Percentiles rank a stretch among this genome's conserved stretches.
These are phyloP conservation scores for Dendrolimus punctatus DNA, from an alignment of 1,140 invertebrate species.

Conservation along the genomic window DNA sequence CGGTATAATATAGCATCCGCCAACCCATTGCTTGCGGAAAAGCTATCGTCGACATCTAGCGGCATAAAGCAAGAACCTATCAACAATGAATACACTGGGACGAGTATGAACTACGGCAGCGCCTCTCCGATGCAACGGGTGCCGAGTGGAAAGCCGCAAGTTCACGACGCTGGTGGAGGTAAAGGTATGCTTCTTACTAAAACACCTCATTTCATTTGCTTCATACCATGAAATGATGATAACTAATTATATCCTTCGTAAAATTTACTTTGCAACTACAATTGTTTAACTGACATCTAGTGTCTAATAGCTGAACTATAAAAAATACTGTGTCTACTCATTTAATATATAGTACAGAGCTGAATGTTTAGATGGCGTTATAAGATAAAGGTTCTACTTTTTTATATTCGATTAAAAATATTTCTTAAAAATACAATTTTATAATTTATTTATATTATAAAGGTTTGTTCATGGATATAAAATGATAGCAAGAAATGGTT, in stretches of 20 bases:
- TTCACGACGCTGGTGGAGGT: slow-evolving; percentile 66
- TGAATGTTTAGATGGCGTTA: background rate
- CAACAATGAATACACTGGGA: slow-evolving; percentile 63
- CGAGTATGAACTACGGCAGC: slow-evolving; percentile 66
- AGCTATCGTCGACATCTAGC: slow-evolving; percentile 72
- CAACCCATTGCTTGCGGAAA: slow-evolving; percentile 84
- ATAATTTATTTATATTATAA: too few relatives aligned
- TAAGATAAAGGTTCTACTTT: background rate
- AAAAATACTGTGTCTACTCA: background rate
- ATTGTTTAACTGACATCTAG: slow-evolving; percentile 27
- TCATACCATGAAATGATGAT: too few relatives aligned
- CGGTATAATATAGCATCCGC: slow-evolving; percentile 87
- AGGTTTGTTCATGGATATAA: too few relatives aligned
- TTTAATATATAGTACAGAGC: background rate
- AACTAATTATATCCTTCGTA: background rate
- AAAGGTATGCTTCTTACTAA: slow-evolving; percentile 54
- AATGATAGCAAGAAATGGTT: too few relatives aligned
- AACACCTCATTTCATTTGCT: too few relatives aligned
- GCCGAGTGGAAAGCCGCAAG: slow-evolving; percentile 65
- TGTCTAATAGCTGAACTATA: slow-evolving; percentile 20
- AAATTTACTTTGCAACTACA: background rate
- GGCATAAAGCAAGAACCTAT: slow-evolving; percentile 71
- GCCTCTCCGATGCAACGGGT: slow-evolving; percentile 66
- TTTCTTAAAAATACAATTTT: too few relatives aligned
- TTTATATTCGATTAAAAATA: background rate